Evolutionary conservation across 2,888 invertebrate species (phyloP), one percentile per base, ranked within the genome.

Genomic region (Andrena dorsata): DNA sequence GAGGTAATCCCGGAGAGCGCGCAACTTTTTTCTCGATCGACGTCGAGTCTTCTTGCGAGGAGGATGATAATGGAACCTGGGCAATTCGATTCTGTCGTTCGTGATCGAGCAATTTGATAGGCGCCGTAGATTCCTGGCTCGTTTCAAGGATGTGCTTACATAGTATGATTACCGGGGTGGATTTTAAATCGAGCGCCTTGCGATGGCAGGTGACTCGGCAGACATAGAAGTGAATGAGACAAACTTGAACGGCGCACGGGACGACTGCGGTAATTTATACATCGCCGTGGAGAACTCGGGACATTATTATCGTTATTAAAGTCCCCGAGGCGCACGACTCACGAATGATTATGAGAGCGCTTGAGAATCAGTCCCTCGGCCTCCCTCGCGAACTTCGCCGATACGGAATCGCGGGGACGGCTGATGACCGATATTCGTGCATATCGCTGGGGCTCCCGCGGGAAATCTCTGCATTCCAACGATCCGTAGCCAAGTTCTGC

Each of bases 401-500:
- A 84, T 72, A 61, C 26, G 30, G n/a, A 26, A 30, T 10, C 8
- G 2, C 51, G 10, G 32, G 32, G 58, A 65, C 28, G 61, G 60
- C 35, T 49, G 47, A 83, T 85, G 85, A 82, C 82, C 83, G 82
- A 86, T 85, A 84, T 75, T 80, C 75, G 23, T 58, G 72, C 78
- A 56, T 80, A 83, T 86, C 76, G 69, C 69, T 51, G 32, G 65
- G 56, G 28, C 58, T 68, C 83, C 71, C 83, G 5, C 28, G 85
- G 82, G 80, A 85, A 86, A 87, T 87, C 68, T 85, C 58, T 35
- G 80, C 71, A 72, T 83, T 80, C 69, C 64, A 47, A 53, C 76
- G 75, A 83, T 83, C 41, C 77, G 65, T 73, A 73, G 71, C 49
- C 72, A 77, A 76, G 58, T 83, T 83, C 76, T 68, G 51, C 80